Evolutionary conservation across 1,140 invertebrate genomes (phyloP).

Genomic region (Eriocheir sinensis): DNA sequence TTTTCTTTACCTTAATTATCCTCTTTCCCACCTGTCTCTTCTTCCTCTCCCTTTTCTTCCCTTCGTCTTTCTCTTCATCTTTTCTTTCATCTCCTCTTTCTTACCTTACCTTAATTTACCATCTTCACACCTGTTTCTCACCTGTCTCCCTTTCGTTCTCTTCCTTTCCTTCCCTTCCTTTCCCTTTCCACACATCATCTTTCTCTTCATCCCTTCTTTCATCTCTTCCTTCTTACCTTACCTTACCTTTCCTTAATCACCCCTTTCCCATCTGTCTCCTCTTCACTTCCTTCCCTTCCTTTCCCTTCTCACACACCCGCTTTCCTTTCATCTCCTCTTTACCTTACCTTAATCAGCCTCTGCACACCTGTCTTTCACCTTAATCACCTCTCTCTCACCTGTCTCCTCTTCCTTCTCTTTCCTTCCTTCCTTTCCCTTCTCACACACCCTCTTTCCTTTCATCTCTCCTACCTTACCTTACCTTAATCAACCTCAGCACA

Average conservation of each 20-base stretch:
- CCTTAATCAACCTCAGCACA: background rate
- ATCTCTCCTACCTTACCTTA: background rate
- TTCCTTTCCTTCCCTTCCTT: background rate
- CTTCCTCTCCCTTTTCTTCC: background rate
- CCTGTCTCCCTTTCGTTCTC: background rate
- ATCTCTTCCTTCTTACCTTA: background rate
- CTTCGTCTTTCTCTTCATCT: background rate
- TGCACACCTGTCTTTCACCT: background rate
- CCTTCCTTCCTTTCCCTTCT: constrained; percentile 8
- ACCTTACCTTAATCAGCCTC: background rate
- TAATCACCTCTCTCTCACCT: background rate
- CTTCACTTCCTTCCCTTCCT: background rate
- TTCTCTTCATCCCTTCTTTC: background rate
- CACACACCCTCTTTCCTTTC: background rate
- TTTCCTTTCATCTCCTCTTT: background rate
- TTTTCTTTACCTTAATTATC: background rate
- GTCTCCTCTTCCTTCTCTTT: background rate
- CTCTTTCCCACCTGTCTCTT: background rate
- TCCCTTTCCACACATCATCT: background rate
- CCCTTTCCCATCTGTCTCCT: background rate
- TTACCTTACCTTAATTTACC: background rate
- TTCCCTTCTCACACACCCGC: background rate
- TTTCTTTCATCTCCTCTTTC: background rate
- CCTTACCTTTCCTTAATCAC: background rate
- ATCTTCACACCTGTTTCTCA: background rate